These are phyloP conservation scores for Netelia virgata DNA, from an alignment of 2,888 invertebrate species.

Conservation along the genomic window DNA sequence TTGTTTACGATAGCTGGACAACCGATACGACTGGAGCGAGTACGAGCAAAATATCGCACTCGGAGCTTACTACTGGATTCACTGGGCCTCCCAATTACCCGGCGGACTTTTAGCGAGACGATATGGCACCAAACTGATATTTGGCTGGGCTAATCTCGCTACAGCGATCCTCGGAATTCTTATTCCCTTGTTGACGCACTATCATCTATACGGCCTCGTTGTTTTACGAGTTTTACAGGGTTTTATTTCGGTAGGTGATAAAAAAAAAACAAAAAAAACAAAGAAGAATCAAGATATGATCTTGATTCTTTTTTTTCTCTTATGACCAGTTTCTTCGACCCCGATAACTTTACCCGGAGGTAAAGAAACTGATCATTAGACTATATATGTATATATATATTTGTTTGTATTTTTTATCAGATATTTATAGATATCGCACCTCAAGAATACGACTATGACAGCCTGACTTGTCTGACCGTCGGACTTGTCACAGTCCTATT, in stretches of 20 bases:
- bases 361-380: too few species aligned
- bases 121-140: slow-evolving; percentile 90
- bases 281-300: too few species aligned
- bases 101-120: slow-evolving; percentile 89
- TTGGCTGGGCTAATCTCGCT: slow-evolving; percentile 88
- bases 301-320: background rate
- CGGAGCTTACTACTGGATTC: slow-evolving; percentile 91
- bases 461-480: too few species aligned
- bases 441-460: too few species aligned
- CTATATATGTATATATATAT: background rate
- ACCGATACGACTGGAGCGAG: slow-evolving; percentile 88
- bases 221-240: slow-evolving; percentile 89
- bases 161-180: slow-evolving; percentile 89
- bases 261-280: background rate
- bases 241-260: slow-evolving; percentile 87
- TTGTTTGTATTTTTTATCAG: background rate
- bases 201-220: slow-evolving; percentile 87
- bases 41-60: slow-evolving; percentile 88
- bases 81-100: slow-evolving; percentile 90
- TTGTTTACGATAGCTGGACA: slow-evolving; percentile 65
- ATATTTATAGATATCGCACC: background rate
- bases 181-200: slow-evolving; percentile 88
- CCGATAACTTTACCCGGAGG: too few species aligned
- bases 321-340: background rate
- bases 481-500: too few species aligned